Conservation (phyloP, 2,797 vertebrate species). For the Morus bassanus region DNA sequence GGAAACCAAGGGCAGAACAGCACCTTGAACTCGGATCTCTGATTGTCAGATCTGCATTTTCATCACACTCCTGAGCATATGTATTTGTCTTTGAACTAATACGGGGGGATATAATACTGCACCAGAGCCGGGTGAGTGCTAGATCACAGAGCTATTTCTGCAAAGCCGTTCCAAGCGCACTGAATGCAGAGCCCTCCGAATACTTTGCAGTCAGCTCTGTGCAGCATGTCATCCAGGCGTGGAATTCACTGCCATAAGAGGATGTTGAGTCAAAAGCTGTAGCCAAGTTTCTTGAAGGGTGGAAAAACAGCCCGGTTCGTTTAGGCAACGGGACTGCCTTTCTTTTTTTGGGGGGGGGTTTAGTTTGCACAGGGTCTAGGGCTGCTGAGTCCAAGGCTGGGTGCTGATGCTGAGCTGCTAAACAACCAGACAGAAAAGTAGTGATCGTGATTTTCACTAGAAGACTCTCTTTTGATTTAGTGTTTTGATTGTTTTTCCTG, state of each 20-base stretch:
- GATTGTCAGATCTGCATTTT: not conserved
- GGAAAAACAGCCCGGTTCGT: not conserved
- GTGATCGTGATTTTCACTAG: not conserved
- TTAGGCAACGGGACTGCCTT: not conserved
- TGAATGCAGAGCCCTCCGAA: not conserved
- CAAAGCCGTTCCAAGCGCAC: not conserved
- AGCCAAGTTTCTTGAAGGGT: not conserved
- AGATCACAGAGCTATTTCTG: not conserved
- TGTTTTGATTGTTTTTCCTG: not conserved
- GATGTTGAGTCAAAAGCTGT: not conserved
- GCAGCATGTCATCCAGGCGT: not conserved
- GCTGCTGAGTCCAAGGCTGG: not conserved
- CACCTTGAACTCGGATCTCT: not conserved
- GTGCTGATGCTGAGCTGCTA: not conserved
- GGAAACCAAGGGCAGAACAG: not conserved
- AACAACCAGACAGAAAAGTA: not conserved
- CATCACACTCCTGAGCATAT: not conserved
- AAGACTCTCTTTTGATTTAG: not conserved
- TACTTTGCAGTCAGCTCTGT: not conserved
- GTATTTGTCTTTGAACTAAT: not conserved
- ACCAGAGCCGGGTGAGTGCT: not conserved
- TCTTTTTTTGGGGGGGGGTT: not conserved
- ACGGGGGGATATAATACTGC: not conserved
- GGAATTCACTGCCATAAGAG: conserved; percentile 29
- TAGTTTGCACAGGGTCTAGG: not conserved